phyloP scores from a whole-genome alignment of 2,113 vertebrate species.

The Xiphophorus couchianus region DNA sequence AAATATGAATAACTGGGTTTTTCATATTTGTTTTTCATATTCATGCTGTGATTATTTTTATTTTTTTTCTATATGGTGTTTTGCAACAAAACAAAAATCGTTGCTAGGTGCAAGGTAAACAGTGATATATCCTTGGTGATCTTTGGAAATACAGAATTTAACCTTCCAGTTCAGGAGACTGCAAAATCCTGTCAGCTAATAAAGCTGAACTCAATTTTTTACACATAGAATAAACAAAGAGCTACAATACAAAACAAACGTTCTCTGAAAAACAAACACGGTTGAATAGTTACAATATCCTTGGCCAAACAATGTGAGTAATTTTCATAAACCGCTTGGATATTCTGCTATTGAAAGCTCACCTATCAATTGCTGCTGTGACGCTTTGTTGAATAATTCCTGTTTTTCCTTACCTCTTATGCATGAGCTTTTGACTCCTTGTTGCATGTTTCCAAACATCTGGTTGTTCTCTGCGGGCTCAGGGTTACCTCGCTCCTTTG shows the following conservation, averaged over 20 bases:
- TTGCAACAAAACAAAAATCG: no score
- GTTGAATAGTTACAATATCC: not conserved
- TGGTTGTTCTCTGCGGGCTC: no score
- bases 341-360: no score
- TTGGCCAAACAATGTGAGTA: not conserved
- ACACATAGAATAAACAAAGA: not conserved
- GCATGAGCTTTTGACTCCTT: no score
- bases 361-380: no score
- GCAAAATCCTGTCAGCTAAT: not conserved
- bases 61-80: no score
- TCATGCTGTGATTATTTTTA: not conserved
- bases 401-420: no score
- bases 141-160: not conserved
- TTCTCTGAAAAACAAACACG: not conserved
- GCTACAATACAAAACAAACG: not conserved
- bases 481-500: no score
- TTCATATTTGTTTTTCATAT: no score
- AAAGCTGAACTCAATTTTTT: not conserved
- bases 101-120: not conserved
- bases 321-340: no score
- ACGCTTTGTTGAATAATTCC: no score
- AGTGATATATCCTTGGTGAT: not conserved
- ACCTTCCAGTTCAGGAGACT: not conserved
- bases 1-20: not conserved
- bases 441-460: no score